Base-by-base conservation (phyloP, 2,888 invertebrate genomes). In the Hoplodrina blanda region DNA sequence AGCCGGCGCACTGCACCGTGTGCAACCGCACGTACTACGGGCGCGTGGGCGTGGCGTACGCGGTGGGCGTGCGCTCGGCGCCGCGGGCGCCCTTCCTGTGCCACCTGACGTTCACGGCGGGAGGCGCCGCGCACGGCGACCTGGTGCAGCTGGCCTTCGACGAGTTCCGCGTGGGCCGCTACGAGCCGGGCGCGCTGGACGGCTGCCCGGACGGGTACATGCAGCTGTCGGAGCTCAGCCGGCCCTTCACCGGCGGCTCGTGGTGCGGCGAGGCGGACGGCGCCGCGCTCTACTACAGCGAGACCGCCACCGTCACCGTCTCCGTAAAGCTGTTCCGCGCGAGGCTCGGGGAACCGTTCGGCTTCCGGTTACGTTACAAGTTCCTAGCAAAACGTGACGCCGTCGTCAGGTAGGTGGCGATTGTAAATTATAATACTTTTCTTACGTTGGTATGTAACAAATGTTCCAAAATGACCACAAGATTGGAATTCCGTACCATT, bases 11-110 rank as follows among this genome's bases (percentile, higher is more conserved):
- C 73, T 89, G 89, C 82, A 69, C 86, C 71, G 86, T 87, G 25
- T 99, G 99, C 96, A 99, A 99, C 96, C 97, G 98, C 89, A 99
- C 99, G 63, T 98, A 98, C 94, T 98, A 98, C 93, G 99, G 98
- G 15, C 98, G 98, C 89, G 97, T 97, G 83, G 98, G 98, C 84
- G 97, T 97, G 88, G 98, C 98, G 63, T 98, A 98, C 96, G 97
- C 97, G 87, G 96, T 99, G 91, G 97, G 97, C 85, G 97, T 98
- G 89, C 97, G 97, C 85, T 97, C 97, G 85, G 97, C 98, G 63
- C 97, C 97, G 87, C 97, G 98, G 85, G 97, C 98, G 87, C 98
- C 98, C 49, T 98, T 98, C 94, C 96, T 98, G 78, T 99, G 99
- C 93, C 98, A 98, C 94, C 97, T 99, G 88, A 99, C 98, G 83